A percentile compares a stretch with the other conserved stretches of the same genome.
Evolutionary conservation across 2,888 invertebrate genomes (phyloP).

Genomic region (Hirtodrosophila duncani): DNA sequence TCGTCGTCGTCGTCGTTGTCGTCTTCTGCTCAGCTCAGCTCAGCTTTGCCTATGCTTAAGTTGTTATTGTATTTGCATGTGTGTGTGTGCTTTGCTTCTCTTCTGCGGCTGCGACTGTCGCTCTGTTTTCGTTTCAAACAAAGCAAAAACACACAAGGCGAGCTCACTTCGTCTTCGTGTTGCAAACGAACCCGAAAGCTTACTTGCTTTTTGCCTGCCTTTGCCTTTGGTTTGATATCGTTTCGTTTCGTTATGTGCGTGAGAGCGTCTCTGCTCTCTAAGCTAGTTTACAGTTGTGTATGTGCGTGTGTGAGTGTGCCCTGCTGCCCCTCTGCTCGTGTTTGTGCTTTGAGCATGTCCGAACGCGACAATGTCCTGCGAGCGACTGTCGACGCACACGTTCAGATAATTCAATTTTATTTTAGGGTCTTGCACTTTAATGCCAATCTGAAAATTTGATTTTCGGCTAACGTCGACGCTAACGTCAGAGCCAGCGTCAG

Average conservation of each 20-base stretch:
- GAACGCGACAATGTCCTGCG: constrained; percentile 70
- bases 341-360: constrained; percentile 35
- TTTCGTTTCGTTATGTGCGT: constrained; percentile 1
- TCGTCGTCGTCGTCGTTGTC: no score
- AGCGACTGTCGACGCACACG: constrained; percentile 66
- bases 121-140: constrained; percentile 47
- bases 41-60: no score
- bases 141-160: constrained; percentile 49
- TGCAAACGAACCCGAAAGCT: no score
- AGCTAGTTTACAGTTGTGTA: constrained; percentile 21
- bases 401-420: constrained; percentile 77
- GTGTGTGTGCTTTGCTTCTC: no score
- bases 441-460: constrained; percentile 77
- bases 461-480: constrained; percentile 58
- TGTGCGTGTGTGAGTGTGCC: constrained; percentile 15
- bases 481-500: constrained; percentile 14
- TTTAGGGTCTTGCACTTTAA: constrained; percentile 76
- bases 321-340: constrained; percentile 23
- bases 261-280: constrained; percentile 28
- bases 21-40: no score
- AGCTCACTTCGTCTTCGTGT: no score
- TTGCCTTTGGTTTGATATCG: no score
- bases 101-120: constrained; percentile 51
- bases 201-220: no score
- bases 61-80: no score